Conservation (phyloP, 2,888 invertebrate genomes). For the Mesorhabditis spiculigera region DNA sequence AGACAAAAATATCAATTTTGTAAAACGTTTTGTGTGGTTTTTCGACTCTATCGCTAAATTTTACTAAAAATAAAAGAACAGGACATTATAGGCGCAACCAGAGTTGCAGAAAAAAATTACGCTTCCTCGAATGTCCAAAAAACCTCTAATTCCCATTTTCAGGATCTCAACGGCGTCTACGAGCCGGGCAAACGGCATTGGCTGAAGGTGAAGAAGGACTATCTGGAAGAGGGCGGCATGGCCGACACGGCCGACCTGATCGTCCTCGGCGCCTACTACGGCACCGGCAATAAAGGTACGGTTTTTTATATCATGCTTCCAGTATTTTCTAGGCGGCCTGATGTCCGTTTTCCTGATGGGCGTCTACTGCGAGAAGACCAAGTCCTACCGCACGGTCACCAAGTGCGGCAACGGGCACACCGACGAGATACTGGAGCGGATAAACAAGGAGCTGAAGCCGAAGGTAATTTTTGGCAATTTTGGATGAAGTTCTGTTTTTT, state of each 20-base stretch:
- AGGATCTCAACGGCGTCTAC: slow-evolving; percentile 74
- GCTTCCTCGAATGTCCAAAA: neutral
- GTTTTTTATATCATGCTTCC: neutral
- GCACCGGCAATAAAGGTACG: slow-evolving; percentile 78
- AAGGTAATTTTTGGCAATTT: slow-evolving; percentile 65
- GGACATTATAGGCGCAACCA: neutral
- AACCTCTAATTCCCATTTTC: neutral
- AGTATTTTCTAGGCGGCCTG: slow-evolving; percentile 70
- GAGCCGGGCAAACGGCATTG: slow-evolving; percentile 91
- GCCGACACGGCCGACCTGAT: slow-evolving; percentile 90
- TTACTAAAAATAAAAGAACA: too few relatives aligned
- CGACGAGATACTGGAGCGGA: slow-evolving; percentile 75
- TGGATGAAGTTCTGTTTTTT: slow-evolving; percentile 12
- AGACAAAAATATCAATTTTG: too few relatives aligned
- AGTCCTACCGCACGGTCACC: slow-evolving; percentile 79
- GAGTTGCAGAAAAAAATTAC: neutral
- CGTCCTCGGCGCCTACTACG: slow-evolving; percentile 90
- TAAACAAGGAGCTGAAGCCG: slow-evolving; percentile 68
- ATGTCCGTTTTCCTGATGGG: slow-evolving; percentile 93
- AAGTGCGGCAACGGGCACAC: slow-evolving; percentile 78
- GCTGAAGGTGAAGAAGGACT: slow-evolving; percentile 94
- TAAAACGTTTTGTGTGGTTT: too few relatives aligned
- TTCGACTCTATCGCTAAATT: too few relatives aligned
- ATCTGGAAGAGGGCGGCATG: slow-evolving; percentile 85
- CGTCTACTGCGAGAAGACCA: slow-evolving; percentile 71